phyloP scores from a whole-genome alignment of 37 sponge, comb jelly and placozoan species.

The Cladorhizidae sp. region DNA sequence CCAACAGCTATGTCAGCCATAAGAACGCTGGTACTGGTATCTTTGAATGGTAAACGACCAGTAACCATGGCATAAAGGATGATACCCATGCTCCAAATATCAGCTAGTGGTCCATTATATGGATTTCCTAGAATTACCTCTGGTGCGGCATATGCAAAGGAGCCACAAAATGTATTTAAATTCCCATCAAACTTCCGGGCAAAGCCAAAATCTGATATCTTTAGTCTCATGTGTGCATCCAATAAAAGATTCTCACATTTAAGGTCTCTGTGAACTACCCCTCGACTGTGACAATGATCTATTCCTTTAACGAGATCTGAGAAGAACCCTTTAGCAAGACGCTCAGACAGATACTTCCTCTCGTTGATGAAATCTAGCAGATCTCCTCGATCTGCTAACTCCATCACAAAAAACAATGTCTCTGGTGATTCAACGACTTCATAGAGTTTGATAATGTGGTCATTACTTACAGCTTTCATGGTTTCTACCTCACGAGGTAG shows the following conservation, averaged over 20 bases:
- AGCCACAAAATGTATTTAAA: constrained; percentile 86
- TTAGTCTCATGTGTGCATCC: constrained; percentile 54
- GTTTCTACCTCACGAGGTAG: constrained; percentile 89
- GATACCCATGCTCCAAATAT: constrained; percentile 96
- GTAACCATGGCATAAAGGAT: constrained; percentile 91
- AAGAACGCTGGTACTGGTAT: constrained; percentile 76
- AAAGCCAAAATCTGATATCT: constrained; percentile 92
- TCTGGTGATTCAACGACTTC: constrained; percentile 83
- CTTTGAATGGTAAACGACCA: constrained; percentile 90
- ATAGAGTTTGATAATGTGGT: constrained; percentile 69
- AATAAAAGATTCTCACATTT: constrained; percentile 94
- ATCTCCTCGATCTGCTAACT: constrained; percentile 90
- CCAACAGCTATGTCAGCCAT: constrained; percentile 59
- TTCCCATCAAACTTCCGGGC: constrained; percentile 46
- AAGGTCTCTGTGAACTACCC: constrained; percentile 90
- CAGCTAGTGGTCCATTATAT: constrained; percentile 79
- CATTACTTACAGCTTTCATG: constrained; percentile 51
- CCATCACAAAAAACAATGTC: constrained; percentile 84
- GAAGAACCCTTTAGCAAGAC: constrained; percentile 68
- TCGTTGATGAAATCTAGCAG: constrained; percentile 91
- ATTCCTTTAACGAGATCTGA: constrained; percentile 71
- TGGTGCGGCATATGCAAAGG: constrained; percentile 94
- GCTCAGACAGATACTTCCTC: constrained; percentile 68
- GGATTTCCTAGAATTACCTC: constrained; percentile 90
- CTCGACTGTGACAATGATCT: constrained; percentile 61